These are phyloP conservation scores for Ceratina japonica DNA, from an alignment of 1,140 invertebrate genomes.

Conservation along the genomic window DNA sequence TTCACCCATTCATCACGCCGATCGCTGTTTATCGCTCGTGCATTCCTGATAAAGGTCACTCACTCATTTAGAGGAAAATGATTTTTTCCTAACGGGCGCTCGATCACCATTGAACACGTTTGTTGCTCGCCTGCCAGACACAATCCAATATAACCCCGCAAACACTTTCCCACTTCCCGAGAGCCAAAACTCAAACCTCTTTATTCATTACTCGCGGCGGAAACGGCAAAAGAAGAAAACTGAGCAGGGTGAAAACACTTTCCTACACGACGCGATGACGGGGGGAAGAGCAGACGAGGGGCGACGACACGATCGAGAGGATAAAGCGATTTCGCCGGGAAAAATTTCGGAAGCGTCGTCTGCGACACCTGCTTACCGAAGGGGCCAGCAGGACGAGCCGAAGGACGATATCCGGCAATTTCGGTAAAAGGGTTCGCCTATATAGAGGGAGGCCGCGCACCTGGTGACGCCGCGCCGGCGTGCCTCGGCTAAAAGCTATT, in stretches of 20 bases:
- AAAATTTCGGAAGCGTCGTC: slow-evolving; percentile 40
- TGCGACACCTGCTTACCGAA: slow-evolving; percentile 53
- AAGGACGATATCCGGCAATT: slow-evolving; percentile 66
- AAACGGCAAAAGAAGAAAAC: too few relatives aligned
- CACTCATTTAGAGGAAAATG: background rate
- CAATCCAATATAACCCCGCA: too few relatives aligned
- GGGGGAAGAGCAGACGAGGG: background rate
- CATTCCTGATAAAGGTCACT: too few relatives aligned
- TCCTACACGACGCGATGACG: background rate
- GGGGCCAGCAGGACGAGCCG: background rate
- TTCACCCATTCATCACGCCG: background rate
- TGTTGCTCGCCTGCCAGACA: background rate
- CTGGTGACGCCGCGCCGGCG: slow-evolving; percentile 58
- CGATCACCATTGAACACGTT: background rate
- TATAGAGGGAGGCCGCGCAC: slow-evolving; percentile 57
- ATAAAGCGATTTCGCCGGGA: slow-evolving; percentile 40
- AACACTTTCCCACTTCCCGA: too few relatives aligned
- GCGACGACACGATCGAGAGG: background rate
- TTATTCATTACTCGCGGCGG: too few relatives aligned
- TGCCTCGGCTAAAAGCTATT: slow-evolving; percentile 66
- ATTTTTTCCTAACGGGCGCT: background rate
- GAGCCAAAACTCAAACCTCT: too few relatives aligned
- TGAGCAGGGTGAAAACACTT: background rate
- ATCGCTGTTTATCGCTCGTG: too few relatives aligned
- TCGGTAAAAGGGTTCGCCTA: slow-evolving; percentile 72